phyloP scores from a whole-genome alignment of 2,888 invertebrate species.

The Calliphora vomitoria region DNA sequence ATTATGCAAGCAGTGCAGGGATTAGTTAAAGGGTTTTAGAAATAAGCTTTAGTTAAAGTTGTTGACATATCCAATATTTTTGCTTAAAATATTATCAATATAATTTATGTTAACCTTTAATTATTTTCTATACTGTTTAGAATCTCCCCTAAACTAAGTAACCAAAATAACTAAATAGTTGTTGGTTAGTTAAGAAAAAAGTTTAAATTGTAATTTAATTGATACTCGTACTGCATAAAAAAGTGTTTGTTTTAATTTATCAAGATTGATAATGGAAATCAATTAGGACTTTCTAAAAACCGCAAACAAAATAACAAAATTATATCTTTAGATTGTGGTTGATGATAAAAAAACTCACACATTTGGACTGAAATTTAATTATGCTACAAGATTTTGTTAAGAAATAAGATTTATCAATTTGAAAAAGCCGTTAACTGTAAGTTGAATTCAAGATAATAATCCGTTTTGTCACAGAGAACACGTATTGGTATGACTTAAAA shows the following conservation, averaged over 20 bases:
- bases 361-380: too few relatives aligned
- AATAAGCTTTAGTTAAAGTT: not conserved
- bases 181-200: conserved; percentile 3
- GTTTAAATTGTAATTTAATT: conserved; percentile 64
- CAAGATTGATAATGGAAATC: conserved; percentile 64
- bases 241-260: conserved; percentile 55
- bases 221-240: conserved; percentile 27
- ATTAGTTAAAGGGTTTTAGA: conserved; percentile 14
- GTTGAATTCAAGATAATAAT: too few relatives aligned
- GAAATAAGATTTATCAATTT: too few relatives aligned
- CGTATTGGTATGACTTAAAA: too few relatives aligned
- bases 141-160: not conserved
- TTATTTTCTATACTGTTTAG: conserved; percentile 6
- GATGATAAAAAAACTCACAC: not conserved
- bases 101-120: not conserved
- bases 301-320: conserved; percentile 56
- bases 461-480: too few relatives aligned
- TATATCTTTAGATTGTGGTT: conserved; percentile 35
- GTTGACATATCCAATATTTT: too few relatives aligned
- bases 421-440: too few relatives aligned
- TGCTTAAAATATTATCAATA: too few relatives aligned
- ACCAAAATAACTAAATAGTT: conserved; percentile 1
- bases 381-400: too few relatives aligned
- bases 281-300: conserved; percentile 57
- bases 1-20: not conserved